phyloP scores from a whole-genome alignment of 2,113 vertebrate species.

The Cheirogaleus medius region DNA sequence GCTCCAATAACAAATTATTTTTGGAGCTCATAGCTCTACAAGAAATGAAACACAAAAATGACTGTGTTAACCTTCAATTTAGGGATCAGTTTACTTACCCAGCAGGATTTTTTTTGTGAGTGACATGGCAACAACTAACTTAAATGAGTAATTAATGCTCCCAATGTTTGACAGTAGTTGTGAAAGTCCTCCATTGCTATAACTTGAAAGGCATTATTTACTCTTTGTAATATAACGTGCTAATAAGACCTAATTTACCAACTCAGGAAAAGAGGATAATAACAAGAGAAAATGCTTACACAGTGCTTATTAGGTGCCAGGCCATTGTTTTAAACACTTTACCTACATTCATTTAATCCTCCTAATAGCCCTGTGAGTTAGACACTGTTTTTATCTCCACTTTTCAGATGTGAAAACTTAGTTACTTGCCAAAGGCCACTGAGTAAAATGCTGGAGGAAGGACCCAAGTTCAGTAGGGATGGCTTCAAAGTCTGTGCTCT shows the following conservation, averaged over 20 bases:
- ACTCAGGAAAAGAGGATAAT: neutral
- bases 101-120: conserved; percentile 16
- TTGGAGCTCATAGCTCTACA: neutral
- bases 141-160: neutral
- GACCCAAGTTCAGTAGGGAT: neutral
- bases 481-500: neutral
- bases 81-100: neutral
- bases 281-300: neutral
- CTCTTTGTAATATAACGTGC: neutral
- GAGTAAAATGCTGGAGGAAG: neutral
- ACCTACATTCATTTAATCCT: neutral
- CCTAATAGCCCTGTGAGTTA: neutral
- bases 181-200: neutral
- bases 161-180: neutral
- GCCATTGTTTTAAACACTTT: neutral
- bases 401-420: neutral
- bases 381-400: neutral
- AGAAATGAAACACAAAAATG: neutral
- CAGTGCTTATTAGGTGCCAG: neutral
- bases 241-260: neutral
- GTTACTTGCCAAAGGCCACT: neutral
- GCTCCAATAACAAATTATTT: neutral
- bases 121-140: neutral
- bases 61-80: neutral
- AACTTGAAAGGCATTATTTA: neutral